Evolutionary conservation across 2,113 vertebrate genomes (phyloP).

Genomic region (Calyptommatus sinebrachiatus): DNA sequence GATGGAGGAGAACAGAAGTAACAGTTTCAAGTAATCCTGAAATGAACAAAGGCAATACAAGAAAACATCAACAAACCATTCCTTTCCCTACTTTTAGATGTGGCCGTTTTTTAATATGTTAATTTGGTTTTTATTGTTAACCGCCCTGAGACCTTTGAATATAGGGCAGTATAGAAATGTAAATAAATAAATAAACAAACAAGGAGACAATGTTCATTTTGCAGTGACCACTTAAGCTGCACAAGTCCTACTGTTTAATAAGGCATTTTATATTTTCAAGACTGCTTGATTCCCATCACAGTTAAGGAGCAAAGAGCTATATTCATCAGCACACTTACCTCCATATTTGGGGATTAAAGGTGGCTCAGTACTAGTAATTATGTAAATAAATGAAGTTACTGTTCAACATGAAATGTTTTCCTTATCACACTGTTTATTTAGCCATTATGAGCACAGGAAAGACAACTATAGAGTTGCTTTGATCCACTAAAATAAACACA

Average conservation of each 20-base stretch:
- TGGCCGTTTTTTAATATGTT: too few species aligned
- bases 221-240: neutral
- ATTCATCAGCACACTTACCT: neutral
- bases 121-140: too few species aligned
- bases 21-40: constrained; percentile 93
- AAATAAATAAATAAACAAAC: neutral
- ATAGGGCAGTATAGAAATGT: too few species aligned
- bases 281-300: too few species aligned
- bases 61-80: neutral
- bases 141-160: too few species aligned
- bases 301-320: too few species aligned
- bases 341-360: neutral
- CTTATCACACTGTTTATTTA: neutral
- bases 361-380: neutral
- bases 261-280: too few species aligned
- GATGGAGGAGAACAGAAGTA: constrained; percentile 93
- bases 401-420: neutral
- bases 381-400: neutral
- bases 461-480: neutral
- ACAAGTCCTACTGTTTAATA: neutral
- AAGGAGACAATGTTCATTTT: neutral
- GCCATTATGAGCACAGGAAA: neutral
- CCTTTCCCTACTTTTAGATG: fast-evolving
- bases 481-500: neutral
- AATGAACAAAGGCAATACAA: constrained; percentile 29